These are phyloP conservation scores for Desoria tigrina DNA, from an alignment of 2,888 invertebrate genomes.

Conservation along the genomic window DNA sequence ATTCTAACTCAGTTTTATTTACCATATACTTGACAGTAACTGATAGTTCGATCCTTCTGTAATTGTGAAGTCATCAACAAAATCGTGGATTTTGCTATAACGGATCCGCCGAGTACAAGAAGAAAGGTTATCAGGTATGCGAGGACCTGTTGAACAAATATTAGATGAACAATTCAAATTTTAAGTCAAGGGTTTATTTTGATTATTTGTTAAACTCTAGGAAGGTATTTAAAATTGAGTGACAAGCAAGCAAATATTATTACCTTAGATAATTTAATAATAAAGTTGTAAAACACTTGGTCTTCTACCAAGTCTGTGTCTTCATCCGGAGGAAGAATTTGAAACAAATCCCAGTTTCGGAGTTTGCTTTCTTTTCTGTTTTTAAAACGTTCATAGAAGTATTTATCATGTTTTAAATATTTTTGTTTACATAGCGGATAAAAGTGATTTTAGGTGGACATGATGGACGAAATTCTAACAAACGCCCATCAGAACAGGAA, in stretches of 20 bases:
- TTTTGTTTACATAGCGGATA: neutral
- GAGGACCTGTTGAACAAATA: conserved; percentile 53
- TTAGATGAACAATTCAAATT: neutral
- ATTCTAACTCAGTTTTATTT: conserved; percentile 21
- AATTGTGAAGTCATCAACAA: conserved; percentile 57
- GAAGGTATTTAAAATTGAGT: neutral
- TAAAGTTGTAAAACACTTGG: conserved; percentile 54
- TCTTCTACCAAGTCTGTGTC: conserved; percentile 54
- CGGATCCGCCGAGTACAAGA: conserved; percentile 57
- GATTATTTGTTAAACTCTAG: neutral
- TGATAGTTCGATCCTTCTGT: conserved; percentile 57
- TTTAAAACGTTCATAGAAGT: neutral
- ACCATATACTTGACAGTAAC: conserved; percentile 35
- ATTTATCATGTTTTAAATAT: too few relatives aligned
- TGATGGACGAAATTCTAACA: neutral
- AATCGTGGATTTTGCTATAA: conserved; percentile 57
- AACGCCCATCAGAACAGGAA: neutral
- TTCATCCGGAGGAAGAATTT: conserved; percentile 57
- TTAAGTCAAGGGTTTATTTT: neutral
- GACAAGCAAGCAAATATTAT: conserved; percentile 24
- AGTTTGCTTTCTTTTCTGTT: conserved; percentile 3
- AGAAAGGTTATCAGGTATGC: conserved; percentile 58
- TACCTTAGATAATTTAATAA: conserved; percentile 54
- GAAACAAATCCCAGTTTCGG: conserved; percentile 59
- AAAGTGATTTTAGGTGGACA: neutral